These are phyloP conservation scores for Tympanoctomys barrerae DNA, from an alignment of 2,797 vertebrate genomes.

Conservation along the genomic window DNA sequence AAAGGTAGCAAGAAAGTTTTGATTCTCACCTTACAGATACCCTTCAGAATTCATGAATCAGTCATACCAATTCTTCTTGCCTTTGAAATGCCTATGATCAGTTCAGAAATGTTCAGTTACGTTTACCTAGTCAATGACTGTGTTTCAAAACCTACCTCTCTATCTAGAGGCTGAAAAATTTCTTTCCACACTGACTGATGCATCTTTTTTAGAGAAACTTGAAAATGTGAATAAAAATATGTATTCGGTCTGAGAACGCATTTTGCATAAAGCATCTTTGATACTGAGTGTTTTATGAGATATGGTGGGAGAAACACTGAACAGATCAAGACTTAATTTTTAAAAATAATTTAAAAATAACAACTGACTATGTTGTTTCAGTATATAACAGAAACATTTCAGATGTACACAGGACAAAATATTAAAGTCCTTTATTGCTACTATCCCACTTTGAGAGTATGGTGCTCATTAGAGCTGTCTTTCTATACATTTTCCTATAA, in stretches of 20 bases:
- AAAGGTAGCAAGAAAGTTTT: constrained; percentile 63
- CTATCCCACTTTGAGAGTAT: neutral
- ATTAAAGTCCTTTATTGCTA: neutral
- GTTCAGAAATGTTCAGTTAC: constrained; percentile 25
- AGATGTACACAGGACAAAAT: neutral
- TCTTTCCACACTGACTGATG: constrained; percentile 28
- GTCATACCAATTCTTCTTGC: neutral
- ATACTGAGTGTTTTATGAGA: neutral
- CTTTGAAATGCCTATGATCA: constrained; percentile 52
- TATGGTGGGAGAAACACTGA: neutral
- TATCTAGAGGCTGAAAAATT: constrained; percentile 39
- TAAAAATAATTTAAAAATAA: neutral
- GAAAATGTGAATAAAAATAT: neutral
- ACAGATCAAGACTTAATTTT: neutral
- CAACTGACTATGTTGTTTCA: neutral
- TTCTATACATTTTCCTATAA: neutral
- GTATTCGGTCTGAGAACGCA: neutral
- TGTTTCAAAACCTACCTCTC: neutral
- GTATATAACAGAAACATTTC: neutral
- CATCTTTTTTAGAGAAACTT: neutral
- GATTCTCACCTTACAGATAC: constrained; percentile 61
- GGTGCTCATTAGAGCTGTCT: neutral
- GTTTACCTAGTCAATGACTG: constrained; percentile 18
- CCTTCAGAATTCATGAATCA: constrained; percentile 56
- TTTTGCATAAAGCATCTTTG: constrained; percentile 23